Evolutionary conservation across 1,140 invertebrate species (phyloP), one percentile per base, ranked within the genome.

Genomic region (Ostrea denselamellosa): DNA sequence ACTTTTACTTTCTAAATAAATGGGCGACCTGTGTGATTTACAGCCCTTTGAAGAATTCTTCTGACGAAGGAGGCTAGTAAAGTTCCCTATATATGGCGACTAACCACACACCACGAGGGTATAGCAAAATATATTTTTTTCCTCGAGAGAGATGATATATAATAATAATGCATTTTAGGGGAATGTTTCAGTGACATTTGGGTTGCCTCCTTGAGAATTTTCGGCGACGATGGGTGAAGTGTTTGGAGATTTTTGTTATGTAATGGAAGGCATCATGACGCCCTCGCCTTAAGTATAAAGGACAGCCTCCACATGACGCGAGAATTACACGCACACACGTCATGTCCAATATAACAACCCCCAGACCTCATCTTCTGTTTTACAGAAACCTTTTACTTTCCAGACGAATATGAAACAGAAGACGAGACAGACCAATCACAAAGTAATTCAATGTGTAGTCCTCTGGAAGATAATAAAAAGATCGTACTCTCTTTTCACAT

Each of bases 41-140:
- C 68, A 77, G 68, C 68, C 68, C 68, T 77, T 77, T 77, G 68
- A 77, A 77, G 68, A 77, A 77, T 77, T 77, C 68, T 77, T 77
- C 68, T 77, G 68, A 77, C 68, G 68, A 77, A 8, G 68, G 68
- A 77, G 68, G 68, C 25, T 14, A 77, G 68, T 77, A 77, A 77
- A 77, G 68, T 77, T 25, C 68, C 68, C 68, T 22, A 77, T 25
- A 77, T 28, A 28, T 77, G 68, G 68, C 68, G 68, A 77, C 68
- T 25, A 77, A 77, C 68, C 68, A 17, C 68, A 77, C 68, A 77
- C 68, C 68, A 34, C 68, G 68, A 77, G 68, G 68, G 68, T 77
- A 77, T 77, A 77, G 25, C 28, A 77, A 77, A 77, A 77, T 77
- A 22, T 9, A 28, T 34, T 77, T 77, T 77, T 77, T 34, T 34